These are phyloP conservation scores for Camarhynchus parvulus DNA, from an alignment of 2,113 vertebrate genomes.

Conservation along the genomic window DNA sequence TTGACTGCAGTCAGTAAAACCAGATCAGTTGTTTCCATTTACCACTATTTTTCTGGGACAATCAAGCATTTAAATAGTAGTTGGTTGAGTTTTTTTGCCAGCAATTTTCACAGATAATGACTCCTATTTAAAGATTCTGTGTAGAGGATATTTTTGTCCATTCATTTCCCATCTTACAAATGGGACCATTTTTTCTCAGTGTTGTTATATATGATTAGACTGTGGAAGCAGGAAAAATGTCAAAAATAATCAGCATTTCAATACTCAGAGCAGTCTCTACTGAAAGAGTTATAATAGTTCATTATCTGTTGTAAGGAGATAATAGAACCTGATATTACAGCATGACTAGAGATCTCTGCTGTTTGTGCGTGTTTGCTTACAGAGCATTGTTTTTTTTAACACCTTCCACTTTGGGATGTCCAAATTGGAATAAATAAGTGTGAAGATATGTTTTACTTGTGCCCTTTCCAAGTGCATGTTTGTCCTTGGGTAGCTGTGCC, in stretches of 20 bases:
- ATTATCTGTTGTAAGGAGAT: neutral
- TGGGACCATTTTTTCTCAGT: neutral
- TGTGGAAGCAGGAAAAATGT: neutral
- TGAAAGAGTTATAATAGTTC: neutral
- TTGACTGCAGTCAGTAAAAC: constrained; percentile 21
- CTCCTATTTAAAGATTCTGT: constrained; percentile 27
- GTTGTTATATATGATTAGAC: neutral
- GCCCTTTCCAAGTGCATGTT: neutral
- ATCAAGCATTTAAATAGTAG: constrained; percentile 26
- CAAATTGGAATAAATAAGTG: constrained; percentile 17
- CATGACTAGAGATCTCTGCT: neutral
- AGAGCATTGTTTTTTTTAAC: neutral
- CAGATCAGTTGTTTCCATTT: neutral
- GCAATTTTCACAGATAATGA: constrained; percentile 5
- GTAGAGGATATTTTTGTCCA: constrained; percentile 24
- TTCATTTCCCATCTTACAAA: constrained; percentile 10
- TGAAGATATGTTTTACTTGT: neutral
- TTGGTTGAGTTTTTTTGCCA: neutral
- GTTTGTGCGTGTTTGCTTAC: neutral
- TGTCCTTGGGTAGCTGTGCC: neutral
- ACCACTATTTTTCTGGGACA: neutral
- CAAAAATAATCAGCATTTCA: neutral
- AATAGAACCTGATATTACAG: neutral
- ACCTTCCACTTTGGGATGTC: neutral
- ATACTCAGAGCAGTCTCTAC: neutral